phyloP scores from a whole-genome alignment of 2,888 invertebrate species.

The Hypsopygia costalis region DNA sequence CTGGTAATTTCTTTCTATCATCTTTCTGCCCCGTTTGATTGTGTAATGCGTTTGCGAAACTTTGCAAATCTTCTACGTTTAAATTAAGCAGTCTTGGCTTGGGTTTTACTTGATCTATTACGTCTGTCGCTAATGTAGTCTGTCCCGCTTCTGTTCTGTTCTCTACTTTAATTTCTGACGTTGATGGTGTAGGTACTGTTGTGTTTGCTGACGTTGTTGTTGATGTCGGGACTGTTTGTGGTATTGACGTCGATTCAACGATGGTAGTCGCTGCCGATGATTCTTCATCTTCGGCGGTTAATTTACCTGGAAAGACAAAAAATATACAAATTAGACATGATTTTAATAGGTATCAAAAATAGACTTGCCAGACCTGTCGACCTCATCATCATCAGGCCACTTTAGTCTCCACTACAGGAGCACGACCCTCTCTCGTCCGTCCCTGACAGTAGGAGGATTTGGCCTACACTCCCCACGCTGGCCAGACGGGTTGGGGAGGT shows the following conservation, averaged over 20 bases:
- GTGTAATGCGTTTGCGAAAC: slow-evolving; percentile 62
- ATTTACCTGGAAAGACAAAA: slow-evolving; percentile 56
- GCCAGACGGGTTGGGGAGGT: too few species aligned
- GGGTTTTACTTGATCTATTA: slow-evolving; percentile 38
- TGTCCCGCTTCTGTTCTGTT: slow-evolving; percentile 28
- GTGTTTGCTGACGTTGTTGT: slow-evolving; percentile 21
- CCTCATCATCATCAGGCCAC: too few species aligned
- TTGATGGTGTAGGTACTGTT: slow-evolving; percentile 26
- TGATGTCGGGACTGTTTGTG: slow-evolving; percentile 11
- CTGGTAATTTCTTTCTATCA: slow-evolving; percentile 60
- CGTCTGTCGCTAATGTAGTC: slow-evolving; percentile 28
- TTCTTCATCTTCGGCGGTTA: slow-evolving; percentile 57
- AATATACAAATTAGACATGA: neutral
- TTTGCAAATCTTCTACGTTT: slow-evolving; percentile 66
- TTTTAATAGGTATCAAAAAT: too few species aligned
- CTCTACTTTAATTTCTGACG: slow-evolving; percentile 25
- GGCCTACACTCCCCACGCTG: too few species aligned
- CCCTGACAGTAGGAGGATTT: too few species aligned
- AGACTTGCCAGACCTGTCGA: too few species aligned
- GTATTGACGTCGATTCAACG: slow-evolving; percentile 12
- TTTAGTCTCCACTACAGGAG: too few species aligned
- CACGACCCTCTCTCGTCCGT: too few species aligned
- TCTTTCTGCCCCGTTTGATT: slow-evolving; percentile 48
- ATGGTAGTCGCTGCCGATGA: slow-evolving; percentile 19
- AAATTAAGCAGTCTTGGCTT: slow-evolving; percentile 58